Base-by-base conservation (phyloP, 37 sponge, comb jelly and placozoan species). In the Crambe crambe region DNA sequence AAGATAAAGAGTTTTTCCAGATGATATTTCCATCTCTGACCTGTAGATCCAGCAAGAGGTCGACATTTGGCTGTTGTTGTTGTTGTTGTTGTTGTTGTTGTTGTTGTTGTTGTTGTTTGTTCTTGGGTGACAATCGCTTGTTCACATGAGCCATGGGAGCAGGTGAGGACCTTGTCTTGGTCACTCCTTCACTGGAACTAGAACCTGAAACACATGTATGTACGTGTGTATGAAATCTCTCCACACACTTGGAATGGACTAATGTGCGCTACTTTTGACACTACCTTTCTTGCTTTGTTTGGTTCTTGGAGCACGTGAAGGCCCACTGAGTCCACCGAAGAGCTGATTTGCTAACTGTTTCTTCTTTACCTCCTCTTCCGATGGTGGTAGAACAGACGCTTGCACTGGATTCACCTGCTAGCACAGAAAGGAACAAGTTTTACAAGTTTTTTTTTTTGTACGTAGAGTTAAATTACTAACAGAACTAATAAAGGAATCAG, bases 341-440 rank as follows among this genome's bases (percentile, higher is more conserved):
- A 92, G 81, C 79, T 88, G 89, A 40, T 65, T 85, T 20, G 85
- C 92, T n/a, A 92, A 70, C 37, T 79, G 65, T 60, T 74, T 57
- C 42, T 80, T 83, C 68, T 73, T 82, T 37, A 56, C 12, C 67
- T 92, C 89, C 67, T 84, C 88, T 3, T 62, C 38, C 21, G 88
- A 43, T 4, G 59, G 56, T 18, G 54, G 65, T 0, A 57, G 39
- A 22, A 76, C 51, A 2, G 76, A 56, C 32, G 81, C 82, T 31
- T 70, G 70, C 22, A 61, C 80, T 27, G 62, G 35, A 51, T 37
- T 74, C 12, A 68, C 72, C 66, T 80, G 71, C 1, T n/a, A n/a
- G n/a, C n/a, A n/a, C n/a, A n/a, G n/a, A n/a, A n/a, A n/a, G n/a
- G n/a, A n/a, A n/a, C n/a, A n/a, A n/a, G n/a, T n/a, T n/a, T n/a